Conservation (phyloP, 2,888 invertebrate species). For the Nowickia ferox region DNA sequence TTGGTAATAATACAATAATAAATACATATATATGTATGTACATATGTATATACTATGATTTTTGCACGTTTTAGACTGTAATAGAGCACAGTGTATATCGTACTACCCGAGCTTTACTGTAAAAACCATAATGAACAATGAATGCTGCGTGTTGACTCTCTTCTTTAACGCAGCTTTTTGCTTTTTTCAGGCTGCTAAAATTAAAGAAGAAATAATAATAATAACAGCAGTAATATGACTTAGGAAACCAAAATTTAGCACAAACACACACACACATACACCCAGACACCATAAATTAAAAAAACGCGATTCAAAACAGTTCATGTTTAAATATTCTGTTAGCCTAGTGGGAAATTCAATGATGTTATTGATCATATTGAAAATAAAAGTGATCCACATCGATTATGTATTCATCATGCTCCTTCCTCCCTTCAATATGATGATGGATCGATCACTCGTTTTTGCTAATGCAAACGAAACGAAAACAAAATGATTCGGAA, state of each 20-base stretch:
- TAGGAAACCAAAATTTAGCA: background rate
- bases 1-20: too few relatives aligned
- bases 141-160: background rate
- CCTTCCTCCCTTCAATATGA: too few relatives aligned
- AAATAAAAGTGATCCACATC: conserved; percentile 79
- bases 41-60: too few relatives aligned
- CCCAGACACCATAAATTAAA: background rate
- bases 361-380: conserved; percentile 79
- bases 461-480: too few relatives aligned
- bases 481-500: too few relatives aligned
- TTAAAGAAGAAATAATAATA: background rate
- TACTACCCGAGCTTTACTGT: background rate
- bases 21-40: too few relatives aligned
- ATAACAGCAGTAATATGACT: background rate
- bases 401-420: background rate
- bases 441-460: too few relatives aligned
- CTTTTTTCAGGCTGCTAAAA: background rate
- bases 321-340: conserved; percentile 30
- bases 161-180: background rate
- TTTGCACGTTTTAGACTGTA: background rate
- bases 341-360: conserved; percentile 56
- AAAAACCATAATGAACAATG: background rate
- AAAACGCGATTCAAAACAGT: background rate
- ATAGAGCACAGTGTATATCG: background rate
- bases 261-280: background rate